Evolutionary conservation across 2,797 vertebrate species (phyloP), one percentile per base, ranked within the genome.

Genomic region (Microctenopoma steveboyesi): DNA sequence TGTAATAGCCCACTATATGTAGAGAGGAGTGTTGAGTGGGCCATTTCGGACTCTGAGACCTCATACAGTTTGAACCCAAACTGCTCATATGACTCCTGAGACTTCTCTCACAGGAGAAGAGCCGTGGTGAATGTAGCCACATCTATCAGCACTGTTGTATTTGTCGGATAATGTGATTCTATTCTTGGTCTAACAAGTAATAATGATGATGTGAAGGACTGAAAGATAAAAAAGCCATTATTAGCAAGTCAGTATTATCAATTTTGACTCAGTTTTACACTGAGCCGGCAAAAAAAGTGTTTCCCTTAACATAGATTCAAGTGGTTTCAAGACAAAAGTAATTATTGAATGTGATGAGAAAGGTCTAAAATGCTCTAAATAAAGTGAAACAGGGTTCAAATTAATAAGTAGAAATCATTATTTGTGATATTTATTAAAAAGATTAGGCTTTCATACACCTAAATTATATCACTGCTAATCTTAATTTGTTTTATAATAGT

Each of bases 41-140:
- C 81, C 69, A 62, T 84, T 89, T 69, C 65, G 52, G 79, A 76
- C 78, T 70, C 46, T 42, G 72, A 73, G 72, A 74, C 64, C 76
- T 71, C 73, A 56, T 46, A 82, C 79, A 61, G 73, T 88, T 90
- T 86, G 84, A 87, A 88, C 83, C 67, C 70, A 69, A 91, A 86
- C 78, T 85, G 83, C 81, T 90, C 73, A 69, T 77, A 74, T 73
- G 81, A 84, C 83, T 88, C 70, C 42, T 49, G 67, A 77, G 83
- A 79, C 64, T 80, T 85, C 69, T 75, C 74, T 81, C 47, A 15
- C 13, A 59, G 62, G 11, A 69, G 76, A 25, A 54, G 22, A 63
- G 45, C 18, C 71, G 71, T 3, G 5, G 28, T 50, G 46, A 81
- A 71, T 33, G 52, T 62, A 75, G 58, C 61, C 74, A 47, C 64